A percentile compares a stretch with the other conserved stretches of the same genome.
phyloP scores from a whole-genome alignment of 2,113 vertebrate species.

The Stomatorhinus ivindoensis region DNA sequence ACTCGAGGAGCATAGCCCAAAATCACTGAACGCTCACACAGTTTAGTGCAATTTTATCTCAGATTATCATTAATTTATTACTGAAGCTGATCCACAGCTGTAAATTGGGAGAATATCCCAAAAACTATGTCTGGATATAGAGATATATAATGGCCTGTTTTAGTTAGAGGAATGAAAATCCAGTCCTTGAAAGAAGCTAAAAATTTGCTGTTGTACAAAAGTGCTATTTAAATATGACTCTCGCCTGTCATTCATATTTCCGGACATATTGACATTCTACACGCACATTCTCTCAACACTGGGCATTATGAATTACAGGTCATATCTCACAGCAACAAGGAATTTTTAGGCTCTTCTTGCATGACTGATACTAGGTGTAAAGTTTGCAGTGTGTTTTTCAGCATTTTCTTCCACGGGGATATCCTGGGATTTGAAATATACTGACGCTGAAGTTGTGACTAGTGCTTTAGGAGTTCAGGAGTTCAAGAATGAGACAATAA shows the following conservation, averaged over 20 bases:
- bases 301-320: slow-evolving; percentile 7
- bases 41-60: not conserved
- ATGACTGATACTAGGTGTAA: not conserved
- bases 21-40: not conserved
- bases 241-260: not conserved
- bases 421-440: not conserved
- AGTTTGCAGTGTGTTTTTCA: not conserved
- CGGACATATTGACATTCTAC: not conserved
- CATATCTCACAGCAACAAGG: not conserved
- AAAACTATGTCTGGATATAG: not conserved
- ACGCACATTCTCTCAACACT: not conserved
- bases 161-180: not conserved
- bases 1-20: not conserved
- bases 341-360: not conserved
- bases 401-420: not conserved
- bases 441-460: not conserved
- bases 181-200: not conserved
- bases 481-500: not conserved
- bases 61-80: not conserved
- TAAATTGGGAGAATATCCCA: not conserved
- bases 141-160: not conserved
- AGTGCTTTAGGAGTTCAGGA: not conserved
- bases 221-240: not conserved
- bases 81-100: not conserved
- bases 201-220: not conserved